Evolutionary conservation across 2,113 vertebrate genomes (phyloP), one percentile per base, ranked within the genome.

Genomic region (Nothocercus julius): DNA sequence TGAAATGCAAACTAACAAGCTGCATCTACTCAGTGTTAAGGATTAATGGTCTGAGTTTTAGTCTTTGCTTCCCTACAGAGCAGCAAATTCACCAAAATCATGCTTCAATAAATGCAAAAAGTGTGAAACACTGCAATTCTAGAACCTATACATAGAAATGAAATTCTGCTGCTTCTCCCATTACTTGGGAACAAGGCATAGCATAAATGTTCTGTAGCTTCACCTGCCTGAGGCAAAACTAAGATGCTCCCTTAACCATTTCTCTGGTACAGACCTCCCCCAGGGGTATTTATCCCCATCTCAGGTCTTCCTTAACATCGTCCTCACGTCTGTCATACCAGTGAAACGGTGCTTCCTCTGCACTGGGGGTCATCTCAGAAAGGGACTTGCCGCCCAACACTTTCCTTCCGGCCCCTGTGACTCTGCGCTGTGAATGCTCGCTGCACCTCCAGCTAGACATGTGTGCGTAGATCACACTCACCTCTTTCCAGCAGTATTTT

Each of bases 1-100:
- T 92, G 63, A 85, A 89, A 92, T 72, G 63, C 75, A 92, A 59
- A 79, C 78, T 82, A 93, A 91, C 84, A 92, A 89, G 89, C 62
- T 91, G 81, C 61, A 82, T 92, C 95, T 87, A 87, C 63, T 94
- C 67, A 58, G 28, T 69, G 87, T 90, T 93, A 84, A 91, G 67
- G 87, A 82, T 92, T 95, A 95, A 92, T 89, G 78, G 73, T 76
- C 91, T 93, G 74, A 64, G 70, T 70, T 93, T 87, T 61, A 84
- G 74, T 73, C 54, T 84, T 61, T 76, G 32, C 86, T 89, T 79
- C 67, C 89, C 95, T 85, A 36, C 53, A 87, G 81, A 84, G 87
- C 45, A 68, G 58, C 15, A 73, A 34, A 91, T 89, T 82, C 62
- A 72, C 1, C 1, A 66, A 94, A 85, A 92, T 66, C 40, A 22